Evolutionary conservation across 2,113 vertebrate genomes (phyloP).

Genomic region (Poecilia latipinna): DNA sequence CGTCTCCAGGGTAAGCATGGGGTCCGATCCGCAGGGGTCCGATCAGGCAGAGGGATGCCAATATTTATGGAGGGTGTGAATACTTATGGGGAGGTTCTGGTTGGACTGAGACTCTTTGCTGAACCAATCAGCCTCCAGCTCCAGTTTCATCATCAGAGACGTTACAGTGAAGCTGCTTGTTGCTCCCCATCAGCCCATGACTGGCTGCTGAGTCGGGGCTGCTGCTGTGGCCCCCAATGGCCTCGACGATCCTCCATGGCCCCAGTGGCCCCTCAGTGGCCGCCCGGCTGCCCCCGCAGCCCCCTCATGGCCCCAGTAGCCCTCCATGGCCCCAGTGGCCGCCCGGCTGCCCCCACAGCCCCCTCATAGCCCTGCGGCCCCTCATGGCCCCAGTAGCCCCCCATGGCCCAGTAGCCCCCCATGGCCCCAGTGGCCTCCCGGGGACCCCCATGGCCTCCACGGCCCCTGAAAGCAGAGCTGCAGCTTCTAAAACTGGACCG

Average conservation of each 20-base stretch:
- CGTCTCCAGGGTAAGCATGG: constrained; percentile 70
- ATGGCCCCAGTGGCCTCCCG: background rate
- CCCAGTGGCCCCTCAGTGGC: background rate
- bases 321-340: too few relatives aligned
- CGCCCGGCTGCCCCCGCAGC: too few relatives aligned
- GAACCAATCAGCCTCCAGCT: too few relatives aligned
- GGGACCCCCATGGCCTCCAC: background rate
- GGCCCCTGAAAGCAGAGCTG: constrained; percentile 50
- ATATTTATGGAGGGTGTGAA: too few relatives aligned
- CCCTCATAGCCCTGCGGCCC: too few relatives aligned
- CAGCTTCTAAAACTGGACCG: constrained; percentile 59
- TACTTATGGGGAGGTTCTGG: background rate
- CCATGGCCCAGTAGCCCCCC: too few relatives aligned
- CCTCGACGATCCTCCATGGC: background rate
- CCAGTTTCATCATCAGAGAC: background rate
- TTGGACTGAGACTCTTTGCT: too few relatives aligned
- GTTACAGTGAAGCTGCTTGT: background rate
- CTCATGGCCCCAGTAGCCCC: background rate
- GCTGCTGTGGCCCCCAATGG: background rate
- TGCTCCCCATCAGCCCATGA: background rate
- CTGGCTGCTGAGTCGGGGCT: background rate
- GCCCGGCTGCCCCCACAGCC: too few relatives aligned
- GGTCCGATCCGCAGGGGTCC: background rate
- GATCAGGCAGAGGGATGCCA: background rate
- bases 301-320: too few relatives aligned